A percentile compares a stretch with the other conserved stretches of the same genome.
Evolutionary conservation across 1,140 invertebrate species (phyloP).

Genomic region (Heterodera carotae): DNA sequence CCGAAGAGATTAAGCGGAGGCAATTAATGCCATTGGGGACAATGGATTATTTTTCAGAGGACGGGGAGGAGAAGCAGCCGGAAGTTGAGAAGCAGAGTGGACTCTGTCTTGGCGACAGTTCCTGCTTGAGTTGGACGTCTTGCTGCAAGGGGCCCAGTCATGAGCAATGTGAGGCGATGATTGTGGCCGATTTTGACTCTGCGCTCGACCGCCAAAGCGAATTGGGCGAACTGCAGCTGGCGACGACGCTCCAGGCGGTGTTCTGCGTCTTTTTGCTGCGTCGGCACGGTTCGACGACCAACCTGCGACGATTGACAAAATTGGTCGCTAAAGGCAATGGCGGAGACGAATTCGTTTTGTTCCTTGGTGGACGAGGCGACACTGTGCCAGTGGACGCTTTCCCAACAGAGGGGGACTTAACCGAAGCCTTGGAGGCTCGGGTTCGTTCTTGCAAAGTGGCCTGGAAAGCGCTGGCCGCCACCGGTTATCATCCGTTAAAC

Average conservation of each 20-base stretch:
- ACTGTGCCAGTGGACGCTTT: neutral
- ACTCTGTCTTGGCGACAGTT: neutral
- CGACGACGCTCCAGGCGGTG: neutral
- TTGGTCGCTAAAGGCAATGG: neutral
- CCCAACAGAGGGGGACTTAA: neutral
- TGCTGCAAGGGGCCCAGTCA: neutral
- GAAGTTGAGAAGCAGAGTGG: neutral
- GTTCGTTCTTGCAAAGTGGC: neutral
- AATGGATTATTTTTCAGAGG: neutral
- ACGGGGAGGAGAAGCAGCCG: neutral
- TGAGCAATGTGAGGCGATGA: neutral
- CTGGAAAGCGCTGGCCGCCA: neutral
- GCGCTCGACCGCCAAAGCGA: neutral
- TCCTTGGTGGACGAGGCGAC: neutral
- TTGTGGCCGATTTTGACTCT: neutral
- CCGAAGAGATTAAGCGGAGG: neutral
- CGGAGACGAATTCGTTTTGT: neutral
- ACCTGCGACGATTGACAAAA: neutral
- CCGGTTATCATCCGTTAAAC: neutral
- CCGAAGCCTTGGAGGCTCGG: neutral
- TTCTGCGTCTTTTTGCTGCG: neutral
- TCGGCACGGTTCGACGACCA: neutral
- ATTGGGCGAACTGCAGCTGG: neutral
- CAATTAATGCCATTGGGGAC: neutral
- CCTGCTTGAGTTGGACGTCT: neutral